phyloP scores from a whole-genome alignment of 1,140 invertebrate genomes.

The Nautilus pompilius region DNA sequence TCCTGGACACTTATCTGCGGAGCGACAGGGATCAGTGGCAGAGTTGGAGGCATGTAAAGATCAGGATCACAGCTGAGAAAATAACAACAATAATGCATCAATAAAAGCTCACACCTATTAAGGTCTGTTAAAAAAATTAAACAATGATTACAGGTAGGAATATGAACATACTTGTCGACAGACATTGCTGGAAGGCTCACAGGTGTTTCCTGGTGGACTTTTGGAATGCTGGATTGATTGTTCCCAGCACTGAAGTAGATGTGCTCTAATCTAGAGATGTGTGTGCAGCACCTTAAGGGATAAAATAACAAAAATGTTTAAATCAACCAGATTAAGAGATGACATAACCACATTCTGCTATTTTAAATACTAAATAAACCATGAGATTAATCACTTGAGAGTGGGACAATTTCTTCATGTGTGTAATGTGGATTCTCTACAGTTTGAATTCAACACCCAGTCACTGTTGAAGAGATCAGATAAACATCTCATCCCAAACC shows the following conservation, averaged over 20 bases:
- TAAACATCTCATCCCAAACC: too few species aligned
- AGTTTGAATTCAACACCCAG: too few species aligned
- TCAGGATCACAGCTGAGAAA: conserved; percentile 20
- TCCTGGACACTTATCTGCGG: conserved; percentile 60
- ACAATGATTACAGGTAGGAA: background rate
- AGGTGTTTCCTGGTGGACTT: conserved; percentile 38
- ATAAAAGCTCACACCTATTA: background rate
- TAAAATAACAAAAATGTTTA: background rate
- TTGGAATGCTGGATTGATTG: conserved; percentile 50
- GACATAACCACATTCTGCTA: too few species aligned
- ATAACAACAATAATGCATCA: background rate
- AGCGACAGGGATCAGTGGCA: conserved; percentile 43
- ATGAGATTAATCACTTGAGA: too few species aligned
- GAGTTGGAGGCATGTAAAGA: conserved; percentile 21
- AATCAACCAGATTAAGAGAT: background rate
- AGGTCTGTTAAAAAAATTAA: background rate
- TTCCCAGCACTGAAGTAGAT: conserved; percentile 70
- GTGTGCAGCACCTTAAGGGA: conserved; percentile 71
- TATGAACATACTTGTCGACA: conserved; percentile 11
- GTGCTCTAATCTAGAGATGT: conserved; percentile 85
- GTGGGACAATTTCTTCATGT: too few species aligned
- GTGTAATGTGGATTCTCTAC: too few species aligned
- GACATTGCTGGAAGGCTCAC: conserved; percentile 12
- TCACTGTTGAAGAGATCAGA: too few species aligned
- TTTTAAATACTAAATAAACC: too few species aligned